Base-by-base conservation (phyloP, 2,888 invertebrate genomes). In the Maniola hyperantus region DNA sequence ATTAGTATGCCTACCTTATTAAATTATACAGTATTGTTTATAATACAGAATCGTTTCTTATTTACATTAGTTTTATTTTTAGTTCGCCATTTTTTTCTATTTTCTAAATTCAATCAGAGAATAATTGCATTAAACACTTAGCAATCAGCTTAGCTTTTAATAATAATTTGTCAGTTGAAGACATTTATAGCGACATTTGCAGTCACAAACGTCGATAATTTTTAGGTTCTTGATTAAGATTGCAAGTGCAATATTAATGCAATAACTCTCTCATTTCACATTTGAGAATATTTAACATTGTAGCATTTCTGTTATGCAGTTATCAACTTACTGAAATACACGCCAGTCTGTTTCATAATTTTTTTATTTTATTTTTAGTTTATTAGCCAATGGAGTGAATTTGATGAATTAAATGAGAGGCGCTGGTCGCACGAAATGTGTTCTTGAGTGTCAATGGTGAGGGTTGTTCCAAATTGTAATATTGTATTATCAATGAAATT, bases 351-450 rank as follows among this genome's bases (percentile, higher is more conserved):
- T 77, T 73, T 76, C 75, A 65, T 54, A 26, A 71, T 46, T 33
- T 10, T 60, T 63, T 65, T 67, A 60, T 65, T 72, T 68, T 67
- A 67, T 67, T 67, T 61, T 53, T 73, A 70, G 63, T 46, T 58
- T 71, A 63, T 69, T 73, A 78, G 57, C 20, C 63, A 73, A 72
- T 76, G 46, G 48, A 68, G 64, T 59, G 71, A 72, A 54, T 67
- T 69, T 71, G 58, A 71, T 62, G 66, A 57, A 70, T 74, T 71
- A 54, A 53, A 71, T 70, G 67, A 67, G 69, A 77, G 78, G 87
- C 88, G 87, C 87, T 84, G 87, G 87, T 81, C 87, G 88, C 88
- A 79, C 71, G 73, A 74, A 79, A 79, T 70, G 73, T 80, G 79
- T 78, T 77, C 59, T 64, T 66, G 60, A 68, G 63, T 63, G 64